These are phyloP conservation scores for Cyanoderma ruficeps DNA, from an alignment of 2,113 vertebrate species.

Conservation along the genomic window DNA sequence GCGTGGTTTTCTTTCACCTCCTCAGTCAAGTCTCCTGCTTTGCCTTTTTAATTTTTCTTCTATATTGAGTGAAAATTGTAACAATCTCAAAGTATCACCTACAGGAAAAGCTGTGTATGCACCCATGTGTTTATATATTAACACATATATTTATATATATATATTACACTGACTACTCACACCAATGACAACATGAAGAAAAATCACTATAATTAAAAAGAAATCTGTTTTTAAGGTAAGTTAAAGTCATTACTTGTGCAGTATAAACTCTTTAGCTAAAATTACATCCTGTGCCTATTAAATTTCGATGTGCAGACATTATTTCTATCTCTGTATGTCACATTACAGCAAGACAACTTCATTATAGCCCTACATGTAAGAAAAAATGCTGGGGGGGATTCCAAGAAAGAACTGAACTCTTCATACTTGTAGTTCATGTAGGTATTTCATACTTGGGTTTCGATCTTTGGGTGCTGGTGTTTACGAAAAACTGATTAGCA, in stretches of 20 bases:
- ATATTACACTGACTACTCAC: background rate
- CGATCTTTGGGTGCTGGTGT: background rate
- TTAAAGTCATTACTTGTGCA: background rate
- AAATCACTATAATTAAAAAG: background rate
- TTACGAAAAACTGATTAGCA: background rate
- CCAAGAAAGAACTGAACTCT: background rate
- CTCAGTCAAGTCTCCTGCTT: background rate
- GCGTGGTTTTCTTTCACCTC: background rate
- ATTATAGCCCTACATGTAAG: background rate
- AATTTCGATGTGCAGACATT: background rate
- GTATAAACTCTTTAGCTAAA: background rate
- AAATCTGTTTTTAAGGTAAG: background rate
- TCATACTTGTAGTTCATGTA: background rate
- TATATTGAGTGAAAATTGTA: background rate
- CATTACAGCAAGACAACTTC: background rate
- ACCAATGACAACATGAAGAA: background rate
- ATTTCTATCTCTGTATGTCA: background rate
- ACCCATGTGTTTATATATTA: background rate
- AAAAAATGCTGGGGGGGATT: background rate
- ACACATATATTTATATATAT: background rate
- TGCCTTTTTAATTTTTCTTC: background rate
- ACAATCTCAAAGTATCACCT: background rate
- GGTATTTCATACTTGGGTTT: background rate
- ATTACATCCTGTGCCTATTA: background rate
- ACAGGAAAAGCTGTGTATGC: background rate